Base-by-base conservation (phyloP, 2,888 invertebrate genomes). In the Xestobium rufovillosum region DNA sequence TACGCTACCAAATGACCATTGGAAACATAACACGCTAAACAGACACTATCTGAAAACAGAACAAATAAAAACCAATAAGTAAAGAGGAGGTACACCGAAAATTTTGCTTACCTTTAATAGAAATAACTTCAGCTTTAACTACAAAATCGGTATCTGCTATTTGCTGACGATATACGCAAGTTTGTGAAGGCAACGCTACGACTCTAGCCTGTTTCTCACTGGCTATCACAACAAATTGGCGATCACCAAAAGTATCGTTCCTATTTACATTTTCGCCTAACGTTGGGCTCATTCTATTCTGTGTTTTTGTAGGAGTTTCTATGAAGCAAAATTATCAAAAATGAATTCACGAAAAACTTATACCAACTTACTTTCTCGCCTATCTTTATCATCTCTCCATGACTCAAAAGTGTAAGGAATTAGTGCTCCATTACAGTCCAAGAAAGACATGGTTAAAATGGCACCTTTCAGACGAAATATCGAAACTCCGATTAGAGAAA, bases 391-490 rank as follows among this genome's bases (percentile, higher is more conserved):
- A 60, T 95, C 95, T 64, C 77, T 85, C 94, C 95, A 97, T 53
- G 84, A 78, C 67, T 95, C 95, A 60, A 80, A 88, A 27, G 88
- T 81, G 60, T 86, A 84, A 42, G 89, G 87, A 61, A 96, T 84
- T 52, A 96, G 76, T 60, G 86, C 81, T 60, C 96, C 96, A 61
- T 84, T 88, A 63, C 87, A 88, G 73, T 98, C 96, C 64, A 98
- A 75, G 72, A 98, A 97, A 48, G 91, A 88, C 80, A 96, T 87
- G 49, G 85, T 80, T 57, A 95, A 71, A 60, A 97, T 89, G 61
- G 90, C 82, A 56, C 96, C 97, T 71, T 92, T 95, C 68, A 97
- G 75, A 69, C 94, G 83, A 73, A 95, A 94, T 65, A 95, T 83
- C 53, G 92, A 91, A 55, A 94, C 95, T 61, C 96, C 97, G 83